A percentile compares a stretch with the other conserved stretches of the same genome.
These are phyloP conservation scores for Saccopteryx bilineata DNA, from an alignment of 2,113 vertebrate species.

Conservation along the genomic window DNA sequence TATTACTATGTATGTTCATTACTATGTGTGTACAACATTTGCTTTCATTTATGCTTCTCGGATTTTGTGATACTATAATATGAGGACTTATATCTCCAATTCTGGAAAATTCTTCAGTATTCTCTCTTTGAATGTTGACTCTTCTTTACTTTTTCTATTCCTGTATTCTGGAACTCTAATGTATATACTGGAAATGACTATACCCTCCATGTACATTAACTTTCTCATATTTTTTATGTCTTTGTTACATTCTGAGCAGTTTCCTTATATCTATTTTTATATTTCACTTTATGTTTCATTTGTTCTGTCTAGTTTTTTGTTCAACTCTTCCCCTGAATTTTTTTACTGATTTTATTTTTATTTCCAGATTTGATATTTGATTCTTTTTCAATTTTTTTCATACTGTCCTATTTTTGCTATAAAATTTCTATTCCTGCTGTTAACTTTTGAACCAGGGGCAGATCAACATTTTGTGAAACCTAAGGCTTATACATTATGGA, in stretches of 20 bases:
- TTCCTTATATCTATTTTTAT: neutral
- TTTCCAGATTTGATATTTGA: conserved; percentile 60
- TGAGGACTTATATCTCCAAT: neutral
- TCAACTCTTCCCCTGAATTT: neutral
- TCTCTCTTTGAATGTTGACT: neutral
- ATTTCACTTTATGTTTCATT: conserved; percentile 2
- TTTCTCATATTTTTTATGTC: neutral
- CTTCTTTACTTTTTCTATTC: neutral
- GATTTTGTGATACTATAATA: neutral
- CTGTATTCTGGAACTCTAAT: neutral
- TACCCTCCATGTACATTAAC: neutral
- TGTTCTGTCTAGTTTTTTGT: conserved; percentile 36
- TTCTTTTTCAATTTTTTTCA: conserved; percentile 41
- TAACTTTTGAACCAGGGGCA: conserved; percentile 15
- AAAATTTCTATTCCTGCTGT: neutral
- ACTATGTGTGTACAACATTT: neutral
- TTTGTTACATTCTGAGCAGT: neutral
- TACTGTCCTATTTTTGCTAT: conserved; percentile 20
- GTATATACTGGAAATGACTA: neutral
- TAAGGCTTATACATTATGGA: neutral
- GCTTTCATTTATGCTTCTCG: neutral
- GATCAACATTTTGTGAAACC: conserved; percentile 36
- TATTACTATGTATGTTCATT: neutral
- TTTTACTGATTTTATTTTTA: conserved; percentile 25
- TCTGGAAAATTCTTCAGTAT: neutral